These are phyloP conservation scores for Hypercompe scribonia DNA, from an alignment of 2,888 invertebrate species.

Conservation along the genomic window DNA sequence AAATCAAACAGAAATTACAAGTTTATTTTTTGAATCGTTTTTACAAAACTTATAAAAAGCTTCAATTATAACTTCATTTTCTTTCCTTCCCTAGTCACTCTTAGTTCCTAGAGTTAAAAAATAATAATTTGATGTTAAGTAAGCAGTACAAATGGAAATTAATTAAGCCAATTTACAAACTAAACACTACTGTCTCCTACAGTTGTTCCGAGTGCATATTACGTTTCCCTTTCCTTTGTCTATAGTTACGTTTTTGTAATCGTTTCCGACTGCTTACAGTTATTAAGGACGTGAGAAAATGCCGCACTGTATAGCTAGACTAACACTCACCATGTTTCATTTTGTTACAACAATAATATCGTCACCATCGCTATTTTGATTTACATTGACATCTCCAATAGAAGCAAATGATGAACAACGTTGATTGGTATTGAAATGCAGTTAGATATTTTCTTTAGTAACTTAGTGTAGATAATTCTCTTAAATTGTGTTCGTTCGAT, in stretches of 20 bases:
- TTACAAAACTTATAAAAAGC: neutral
- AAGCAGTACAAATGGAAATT: constrained; percentile 46
- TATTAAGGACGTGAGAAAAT: constrained; percentile 84
- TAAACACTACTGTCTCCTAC: constrained; percentile 64
- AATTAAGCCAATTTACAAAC: constrained; percentile 58
- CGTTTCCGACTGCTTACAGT: constrained; percentile 78
- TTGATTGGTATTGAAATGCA: constrained; percentile 43
- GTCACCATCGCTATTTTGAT: constrained; percentile 62
- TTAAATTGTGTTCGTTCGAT: constrained; percentile 40
- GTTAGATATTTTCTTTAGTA: constrained; percentile 36
- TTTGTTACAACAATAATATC: constrained; percentile 61
- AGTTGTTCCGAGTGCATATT: constrained; percentile 71
- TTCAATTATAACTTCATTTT: neutral
- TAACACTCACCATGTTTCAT: constrained; percentile 69
- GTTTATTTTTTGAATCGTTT: too few relatives aligned
- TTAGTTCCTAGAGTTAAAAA: constrained; percentile 21
- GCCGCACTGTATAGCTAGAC: constrained; percentile 57
- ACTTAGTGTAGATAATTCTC: constrained; percentile 44
- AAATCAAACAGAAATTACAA: too few relatives aligned
- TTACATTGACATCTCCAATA: constrained; percentile 59
- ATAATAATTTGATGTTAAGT: constrained; percentile 32
- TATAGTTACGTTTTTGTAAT: constrained; percentile 80
- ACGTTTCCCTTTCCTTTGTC: constrained; percentile 82
- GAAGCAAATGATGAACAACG: constrained; percentile 35
- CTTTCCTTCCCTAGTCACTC: neutral